phyloP scores from a whole-genome alignment of 2,888 invertebrate species.

The Melieria omissa region DNA sequence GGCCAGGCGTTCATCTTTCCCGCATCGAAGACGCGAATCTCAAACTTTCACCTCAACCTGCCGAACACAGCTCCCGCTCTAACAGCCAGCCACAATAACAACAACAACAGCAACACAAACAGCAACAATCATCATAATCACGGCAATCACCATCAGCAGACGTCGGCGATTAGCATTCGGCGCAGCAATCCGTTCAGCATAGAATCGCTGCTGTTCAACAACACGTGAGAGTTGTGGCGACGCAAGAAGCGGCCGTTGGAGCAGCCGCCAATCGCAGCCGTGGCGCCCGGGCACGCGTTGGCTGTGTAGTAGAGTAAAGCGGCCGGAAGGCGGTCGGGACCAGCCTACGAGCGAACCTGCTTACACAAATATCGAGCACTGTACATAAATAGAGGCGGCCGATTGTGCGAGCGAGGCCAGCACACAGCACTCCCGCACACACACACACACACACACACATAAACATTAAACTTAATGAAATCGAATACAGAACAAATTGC shows the following conservation, averaged over 20 bases:
- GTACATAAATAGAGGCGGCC: too few species aligned
- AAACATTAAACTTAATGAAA: conserved; percentile 42
- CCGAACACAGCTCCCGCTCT: conserved; percentile 45
- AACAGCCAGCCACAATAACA: conserved; percentile 19
- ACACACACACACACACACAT: not conserved
- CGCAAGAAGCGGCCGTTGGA: not conserved
- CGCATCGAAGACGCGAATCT: conserved; percentile 43
- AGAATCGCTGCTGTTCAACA: conserved; percentile 82
- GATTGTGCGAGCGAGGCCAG: too few species aligned
- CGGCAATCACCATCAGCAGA: conserved; percentile 58
- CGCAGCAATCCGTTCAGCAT: conserved; percentile 86
- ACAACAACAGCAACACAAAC: conserved; percentile 9
- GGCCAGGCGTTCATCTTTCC: conserved; percentile 47
- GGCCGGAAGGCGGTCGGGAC: not conserved
- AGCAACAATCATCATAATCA: conserved; percentile 28
- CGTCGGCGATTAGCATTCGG: conserved; percentile 71
- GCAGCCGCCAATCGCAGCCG: too few species aligned
- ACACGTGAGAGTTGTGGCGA: conserved; percentile 57
- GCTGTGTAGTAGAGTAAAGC: too few species aligned
- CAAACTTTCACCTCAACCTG: conserved; percentile 48
- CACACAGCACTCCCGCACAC: too few species aligned
- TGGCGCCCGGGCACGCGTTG: too few species aligned
- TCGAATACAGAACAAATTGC: conserved; percentile 45
- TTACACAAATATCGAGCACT: too few species aligned
- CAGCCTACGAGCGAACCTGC: not conserved